These are phyloP conservation scores for Cyphomyrmex costatus DNA, from an alignment of 1,140 invertebrate species.

Conservation along the genomic window DNA sequence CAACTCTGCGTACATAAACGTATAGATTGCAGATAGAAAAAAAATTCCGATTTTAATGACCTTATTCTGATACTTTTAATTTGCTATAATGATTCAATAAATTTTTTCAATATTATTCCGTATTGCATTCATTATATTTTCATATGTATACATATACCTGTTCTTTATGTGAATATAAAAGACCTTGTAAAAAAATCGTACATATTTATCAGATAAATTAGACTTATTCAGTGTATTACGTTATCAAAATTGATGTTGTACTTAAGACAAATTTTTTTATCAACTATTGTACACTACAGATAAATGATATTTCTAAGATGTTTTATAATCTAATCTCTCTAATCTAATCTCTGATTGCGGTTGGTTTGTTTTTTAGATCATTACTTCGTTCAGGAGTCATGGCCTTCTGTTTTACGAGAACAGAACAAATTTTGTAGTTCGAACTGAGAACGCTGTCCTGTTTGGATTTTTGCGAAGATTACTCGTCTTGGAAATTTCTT, in stretches of 20 bases:
- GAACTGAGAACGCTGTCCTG: constrained; percentile 28
- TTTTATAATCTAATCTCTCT: constrained; percentile 56
- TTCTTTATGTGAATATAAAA: not conserved
- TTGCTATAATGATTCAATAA: not conserved
- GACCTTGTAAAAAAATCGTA: not conserved
- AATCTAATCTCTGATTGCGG: constrained; percentile 64
- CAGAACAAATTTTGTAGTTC: constrained; percentile 18
- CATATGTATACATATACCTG: no score
- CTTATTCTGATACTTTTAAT: not conserved
- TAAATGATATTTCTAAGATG: not conserved
- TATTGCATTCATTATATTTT: not conserved
- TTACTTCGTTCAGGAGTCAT: constrained; percentile 36
- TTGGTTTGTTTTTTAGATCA: constrained; percentile 62
- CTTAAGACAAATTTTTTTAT: not conserved
- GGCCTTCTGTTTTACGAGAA: constrained; percentile 54
- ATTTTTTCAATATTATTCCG: not conserved
- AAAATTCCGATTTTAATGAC: not conserved
- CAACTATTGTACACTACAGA: not conserved
- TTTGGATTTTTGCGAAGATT: constrained; percentile 24
- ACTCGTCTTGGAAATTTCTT: constrained; percentile 41
- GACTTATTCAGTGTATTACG: not conserved
- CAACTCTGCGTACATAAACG: no score
- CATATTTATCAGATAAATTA: not conserved
- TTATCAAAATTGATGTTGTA: constrained; percentile 29
- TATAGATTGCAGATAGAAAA: not conserved